A percentile compares a stretch with the other conserved stretches of the same genome.
Evolutionary conservation across 2,797 vertebrate genomes (phyloP).

Genomic region (Danio choprae): DNA sequence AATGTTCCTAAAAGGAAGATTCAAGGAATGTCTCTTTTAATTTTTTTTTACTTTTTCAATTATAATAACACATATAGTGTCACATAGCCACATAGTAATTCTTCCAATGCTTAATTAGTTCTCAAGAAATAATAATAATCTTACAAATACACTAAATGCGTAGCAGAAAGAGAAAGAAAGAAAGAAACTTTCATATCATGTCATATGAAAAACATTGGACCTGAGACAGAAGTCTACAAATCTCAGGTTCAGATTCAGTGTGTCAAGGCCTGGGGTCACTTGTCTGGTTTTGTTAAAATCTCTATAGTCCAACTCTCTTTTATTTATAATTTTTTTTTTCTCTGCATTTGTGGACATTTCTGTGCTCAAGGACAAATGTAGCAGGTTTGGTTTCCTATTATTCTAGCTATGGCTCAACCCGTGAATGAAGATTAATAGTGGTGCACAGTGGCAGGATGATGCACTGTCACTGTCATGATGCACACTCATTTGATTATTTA

Average conservation of each 20-base stretch:
- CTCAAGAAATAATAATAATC: too few relatives aligned
- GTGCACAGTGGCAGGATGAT: background rate
- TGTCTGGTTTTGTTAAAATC: constrained; percentile 42
- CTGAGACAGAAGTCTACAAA: constrained; percentile 16
- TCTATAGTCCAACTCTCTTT: constrained; percentile 12
- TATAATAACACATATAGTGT: too few relatives aligned
- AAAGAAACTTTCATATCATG: background rate
- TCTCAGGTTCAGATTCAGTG: constrained; percentile 18
- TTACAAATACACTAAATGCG: background rate
- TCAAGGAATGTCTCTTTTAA: too few relatives aligned
- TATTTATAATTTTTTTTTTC: constrained; percentile 28
- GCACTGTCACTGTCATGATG: constrained; percentile 19
- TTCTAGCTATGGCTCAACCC: constrained; percentile 30
- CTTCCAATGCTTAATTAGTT: too few relatives aligned
- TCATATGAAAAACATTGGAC: constrained; percentile 28
- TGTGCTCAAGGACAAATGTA: constrained; percentile 45
- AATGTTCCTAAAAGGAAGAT: too few relatives aligned
- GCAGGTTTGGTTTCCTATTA: constrained; percentile 16
- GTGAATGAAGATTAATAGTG: constrained; percentile 33
- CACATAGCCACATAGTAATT: too few relatives aligned
- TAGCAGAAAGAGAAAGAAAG: constrained; percentile 3
- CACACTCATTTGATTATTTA: constrained; percentile 11
- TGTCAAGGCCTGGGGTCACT: constrained; percentile 33
- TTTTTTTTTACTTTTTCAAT: too few relatives aligned
- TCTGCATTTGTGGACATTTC: constrained; percentile 24